Percentiles rank a stretch among this genome's conserved stretches.
Evolutionary conservation across 2,888 invertebrate genomes (phyloP).

Genomic region (Phania funesta): DNA sequence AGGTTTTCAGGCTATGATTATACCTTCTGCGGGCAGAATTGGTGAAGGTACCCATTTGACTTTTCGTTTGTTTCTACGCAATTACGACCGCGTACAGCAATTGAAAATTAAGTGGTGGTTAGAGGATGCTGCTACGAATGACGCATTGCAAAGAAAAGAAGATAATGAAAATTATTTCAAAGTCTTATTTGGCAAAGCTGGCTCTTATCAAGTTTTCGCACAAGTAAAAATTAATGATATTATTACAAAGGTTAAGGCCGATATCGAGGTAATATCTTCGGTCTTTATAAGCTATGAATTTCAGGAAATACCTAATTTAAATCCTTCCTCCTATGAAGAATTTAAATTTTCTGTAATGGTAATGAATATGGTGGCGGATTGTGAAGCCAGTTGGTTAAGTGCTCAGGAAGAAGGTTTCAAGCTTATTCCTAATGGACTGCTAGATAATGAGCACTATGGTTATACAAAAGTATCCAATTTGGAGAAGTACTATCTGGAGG

Average conservation of each 20-base stretch:
- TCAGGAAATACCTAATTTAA: conserved; percentile 60
- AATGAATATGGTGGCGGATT: conserved; percentile 63
- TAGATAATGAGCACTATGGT: conserved; percentile 62
- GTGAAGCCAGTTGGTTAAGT: conserved; percentile 67
- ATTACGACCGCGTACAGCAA: conserved; percentile 48
- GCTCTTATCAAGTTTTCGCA: conserved; percentile 56
- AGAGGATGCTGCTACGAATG: conserved; percentile 30
- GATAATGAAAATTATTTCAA: conserved; percentile 43
- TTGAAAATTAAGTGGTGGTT: conserved; percentile 53
- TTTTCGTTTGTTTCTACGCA: conserved; percentile 53
- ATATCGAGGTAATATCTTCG: conserved; percentile 64
- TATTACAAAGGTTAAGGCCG: conserved; percentile 56
- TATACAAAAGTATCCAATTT: conserved; percentile 59
- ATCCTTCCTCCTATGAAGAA: conserved; percentile 57
- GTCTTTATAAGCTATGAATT: conserved; percentile 65
- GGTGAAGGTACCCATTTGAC: conserved; percentile 54
- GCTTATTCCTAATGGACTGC: conserved; percentile 61
- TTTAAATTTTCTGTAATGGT: conserved; percentile 62
- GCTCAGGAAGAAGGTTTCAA: conserved; percentile 67
- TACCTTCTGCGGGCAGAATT: conserved; percentile 55
- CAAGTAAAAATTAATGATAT: conserved; percentile 65
- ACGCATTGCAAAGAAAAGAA: conserved; percentile 1
- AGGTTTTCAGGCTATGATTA: conserved; percentile 58
- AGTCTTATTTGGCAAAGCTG: conserved; percentile 45
- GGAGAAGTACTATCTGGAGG: conserved; percentile 60